Percentiles rank a stretch among this genome's conserved stretches.
phyloP scores from a whole-genome alignment of 2,113 vertebrate species.

The Corythaeola cristata region DNA sequence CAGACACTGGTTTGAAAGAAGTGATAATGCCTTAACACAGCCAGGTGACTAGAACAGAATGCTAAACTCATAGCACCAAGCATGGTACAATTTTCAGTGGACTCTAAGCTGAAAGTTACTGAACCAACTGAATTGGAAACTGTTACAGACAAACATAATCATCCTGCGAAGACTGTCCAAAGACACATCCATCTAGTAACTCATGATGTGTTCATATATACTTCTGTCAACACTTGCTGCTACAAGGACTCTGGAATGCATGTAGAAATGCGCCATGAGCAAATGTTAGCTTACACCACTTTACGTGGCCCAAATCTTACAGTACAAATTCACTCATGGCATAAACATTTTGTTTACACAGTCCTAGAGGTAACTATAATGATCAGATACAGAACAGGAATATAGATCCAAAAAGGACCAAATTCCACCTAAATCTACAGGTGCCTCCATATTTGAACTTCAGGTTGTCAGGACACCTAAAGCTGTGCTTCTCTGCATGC shows the following conservation, averaged over 20 bases:
- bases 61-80: neutral
- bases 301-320: neutral
- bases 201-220: neutral
- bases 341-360: neutral
- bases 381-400: neutral
- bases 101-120: slow-evolving; percentile 39
- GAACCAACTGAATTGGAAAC: neutral
- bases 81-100: neutral
- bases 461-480: neutral
- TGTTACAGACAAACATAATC: slow-evolving; percentile 5
- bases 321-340: neutral
- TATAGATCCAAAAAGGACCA: neutral
- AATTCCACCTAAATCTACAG: neutral
- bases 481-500: neutral
- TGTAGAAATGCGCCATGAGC: neutral
- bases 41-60: neutral
- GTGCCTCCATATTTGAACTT: neutral
- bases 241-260: neutral
- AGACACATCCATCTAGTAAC: neutral
- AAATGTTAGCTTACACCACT: neutral
- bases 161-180: slow-evolving; percentile 14
- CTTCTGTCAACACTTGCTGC: neutral
- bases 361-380: neutral
- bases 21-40: neutral
- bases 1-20: neutral